Base-by-base conservation (phyloP, 2,888 invertebrate genomes). In the Eilema sororculum region DNA sequence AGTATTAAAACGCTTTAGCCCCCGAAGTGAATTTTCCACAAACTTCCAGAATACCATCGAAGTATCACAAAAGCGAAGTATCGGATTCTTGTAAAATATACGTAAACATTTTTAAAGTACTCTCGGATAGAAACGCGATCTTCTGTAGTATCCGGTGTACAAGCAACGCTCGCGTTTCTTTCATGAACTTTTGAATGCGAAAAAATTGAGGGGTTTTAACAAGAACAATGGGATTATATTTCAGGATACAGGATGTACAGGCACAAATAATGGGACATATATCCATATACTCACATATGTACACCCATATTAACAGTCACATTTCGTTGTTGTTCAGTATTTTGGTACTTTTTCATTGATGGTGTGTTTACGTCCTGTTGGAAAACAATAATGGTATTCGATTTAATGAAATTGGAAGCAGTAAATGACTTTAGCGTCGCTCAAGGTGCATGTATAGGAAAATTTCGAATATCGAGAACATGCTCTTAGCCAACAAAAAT, bases 101-200 rank as follows among this genome's bases (percentile, higher is more conserved):
- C 6, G 22, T 16, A 56, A 65, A 65, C 56, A 65, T 33, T 33
- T 63, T 30, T 33, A 65, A 65, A 61, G 52, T 61, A 28, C 30
- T 33, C 0, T 41, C 58, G 30, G 60, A 46, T 59, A 33, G 63
- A 20, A 58, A 57, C 8, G 3, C 25, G 69, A 59, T 65, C 28
- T 52, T 52, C 46, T 41, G 25, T 8, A 46, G 60, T 59, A 65
- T 69, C 69, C 52, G 60, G 60, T 65, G 20, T 60, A 65, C 41
- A 60, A 60, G 22, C 13, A 16, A n/a, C 22, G 30, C 22, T 60
- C 65, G 16, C 33, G 46, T 59, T 68, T 30, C 64, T 52, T 65
- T 67, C 61, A 61, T 58, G n/a, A 58, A 58, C 37, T 37, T 9
- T 66, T 37, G 52, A 52, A 52, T 46, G 22, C 16, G 13, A 67